Evolutionary conservation across 1,140 invertebrate genomes (phyloP), one percentile per base, ranked within the genome.

Genomic region (Macrostomum lignano): DNA sequence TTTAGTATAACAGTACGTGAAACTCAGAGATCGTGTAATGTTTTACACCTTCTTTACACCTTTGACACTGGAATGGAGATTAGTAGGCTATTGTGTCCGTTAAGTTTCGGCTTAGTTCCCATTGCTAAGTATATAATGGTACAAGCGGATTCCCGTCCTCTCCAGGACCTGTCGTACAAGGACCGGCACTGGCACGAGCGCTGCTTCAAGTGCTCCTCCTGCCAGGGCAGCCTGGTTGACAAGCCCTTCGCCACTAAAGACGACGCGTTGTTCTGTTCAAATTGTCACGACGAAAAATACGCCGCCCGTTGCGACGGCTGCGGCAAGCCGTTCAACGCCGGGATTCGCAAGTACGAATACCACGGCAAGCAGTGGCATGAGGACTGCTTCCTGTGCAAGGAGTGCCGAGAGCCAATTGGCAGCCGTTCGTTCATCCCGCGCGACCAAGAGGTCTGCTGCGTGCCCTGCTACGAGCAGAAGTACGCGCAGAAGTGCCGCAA

Each of bases 261-360:
- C 41, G 65, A 69, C 13, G 79, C 84, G 62, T 88, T 98, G 60
- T 98, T 91, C 63, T 98, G 91, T 60, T 79, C 81, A 41, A 84
- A 84, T 54, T 98, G 91, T 60, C 94, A 96, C 52, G 88, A 98
- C 58, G 70, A 84, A 40, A 78, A 86, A 58, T 98, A 94, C 60
- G 88, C 88, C 20, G 84, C 82, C 38, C 68, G 86, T 44, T 98
- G 91, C 65, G 88, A 96, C 65, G 82, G 81, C 37, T 98, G 91
- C 59, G 73, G 74, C 37, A 78, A 94, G 15, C 21, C 33, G 11
- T 21, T 21, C 15, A 21, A 35, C 40, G 3, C 45, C 91, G 88
- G 88, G 38, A 94, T 84, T 51, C 96, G 96, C 69, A 98, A 98
- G 67, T 94, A 96, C 84, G 88, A 98, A 61, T 98, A 98, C 68